Evolutionary conservation across 2,797 vertebrate species (phyloP).

Genomic region (Phoxinus dragarum): DNA sequence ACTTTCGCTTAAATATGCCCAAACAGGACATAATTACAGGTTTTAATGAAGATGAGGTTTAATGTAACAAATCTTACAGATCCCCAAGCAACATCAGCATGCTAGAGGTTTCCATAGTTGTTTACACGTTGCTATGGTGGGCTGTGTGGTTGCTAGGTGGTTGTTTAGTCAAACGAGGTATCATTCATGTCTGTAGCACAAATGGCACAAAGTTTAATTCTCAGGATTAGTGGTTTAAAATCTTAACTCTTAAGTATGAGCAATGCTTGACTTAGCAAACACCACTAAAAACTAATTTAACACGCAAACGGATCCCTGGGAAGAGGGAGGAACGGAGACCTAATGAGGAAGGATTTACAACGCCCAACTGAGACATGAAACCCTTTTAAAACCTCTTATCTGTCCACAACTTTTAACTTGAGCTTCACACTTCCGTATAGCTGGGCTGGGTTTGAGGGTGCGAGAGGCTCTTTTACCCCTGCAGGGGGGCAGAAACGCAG

Average conservation of each 20-base stretch:
- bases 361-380: slow-evolving; percentile 62
- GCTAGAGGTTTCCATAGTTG: background rate
- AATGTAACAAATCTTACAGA: background rate
- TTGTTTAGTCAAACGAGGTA: background rate
- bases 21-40: background rate
- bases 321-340: slow-evolving; percentile 43
- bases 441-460: slow-evolving; percentile 34
- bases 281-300: slow-evolving; percentile 53
- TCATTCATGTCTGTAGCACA: background rate
- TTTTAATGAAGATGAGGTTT: background rate
- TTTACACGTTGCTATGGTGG: background rate
- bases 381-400: slow-evolving; percentile 60
- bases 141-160: background rate
- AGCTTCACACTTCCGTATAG: slow-evolving; percentile 61
- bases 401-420: slow-evolving; percentile 58
- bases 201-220: background rate
- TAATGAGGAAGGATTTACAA: slow-evolving; percentile 68
- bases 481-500: slow-evolving; percentile 28
- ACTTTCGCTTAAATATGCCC: background rate
- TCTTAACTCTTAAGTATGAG: background rate
- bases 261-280: slow-evolving; percentile 27
- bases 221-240: slow-evolving; percentile 1
- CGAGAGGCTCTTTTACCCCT: slow-evolving; percentile 26
- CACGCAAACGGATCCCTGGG: slow-evolving; percentile 43
- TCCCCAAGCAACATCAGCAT: background rate